These are phyloP conservation scores for Pyrocoelia pectoralis DNA, from an alignment of 2,888 invertebrate genomes.

Conservation along the genomic window DNA sequence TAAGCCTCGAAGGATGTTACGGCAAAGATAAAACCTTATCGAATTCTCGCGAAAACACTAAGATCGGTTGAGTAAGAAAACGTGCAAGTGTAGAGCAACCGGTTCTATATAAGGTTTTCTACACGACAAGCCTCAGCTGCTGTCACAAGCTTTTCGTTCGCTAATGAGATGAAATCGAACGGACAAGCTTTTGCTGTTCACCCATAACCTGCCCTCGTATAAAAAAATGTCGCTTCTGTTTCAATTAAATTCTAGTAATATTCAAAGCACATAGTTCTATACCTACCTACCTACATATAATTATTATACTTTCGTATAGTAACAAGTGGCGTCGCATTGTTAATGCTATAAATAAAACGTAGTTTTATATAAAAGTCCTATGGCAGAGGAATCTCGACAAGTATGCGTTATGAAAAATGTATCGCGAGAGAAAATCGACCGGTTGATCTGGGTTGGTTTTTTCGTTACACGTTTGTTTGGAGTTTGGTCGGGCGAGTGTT, in stretches of 20 bases:
- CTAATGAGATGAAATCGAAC: slow-evolving; percentile 63
- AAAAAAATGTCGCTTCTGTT: slow-evolving; percentile 33
- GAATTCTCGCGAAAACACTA: slow-evolving; percentile 54
- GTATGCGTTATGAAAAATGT: slow-evolving; percentile 58
- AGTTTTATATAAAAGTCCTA: slow-evolving; percentile 48
- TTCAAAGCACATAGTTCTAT: slow-evolving; percentile 46
- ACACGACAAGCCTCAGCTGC: slow-evolving; percentile 55
- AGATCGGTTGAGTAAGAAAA: slow-evolving; percentile 54
- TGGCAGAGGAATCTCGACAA: slow-evolving; percentile 54
- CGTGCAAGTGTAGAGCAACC: slow-evolving; percentile 50
- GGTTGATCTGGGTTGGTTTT: slow-evolving; percentile 34
- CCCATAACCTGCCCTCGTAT: slow-evolving; percentile 29
- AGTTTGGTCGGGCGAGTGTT: slow-evolving; percentile 32
- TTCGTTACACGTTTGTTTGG: slow-evolving; percentile 24
- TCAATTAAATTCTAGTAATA: slow-evolving; percentile 49
- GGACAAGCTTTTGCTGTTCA: slow-evolving; percentile 55
- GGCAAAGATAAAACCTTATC: slow-evolving; percentile 58
- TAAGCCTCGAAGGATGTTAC: slow-evolving; percentile 49
- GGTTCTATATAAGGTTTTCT: slow-evolving; percentile 59
- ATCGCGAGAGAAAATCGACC: slow-evolving; percentile 43
- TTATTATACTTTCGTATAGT: slow-evolving; percentile 37
- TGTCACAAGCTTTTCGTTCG: slow-evolving; percentile 61
- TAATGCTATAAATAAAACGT: slow-evolving; percentile 47
- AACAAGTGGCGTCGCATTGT: slow-evolving; percentile 50
- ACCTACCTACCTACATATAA: slow-evolving; percentile 12